Conservation (phyloP, 2,888 invertebrate species). For the Thymelicus lineola region DNA sequence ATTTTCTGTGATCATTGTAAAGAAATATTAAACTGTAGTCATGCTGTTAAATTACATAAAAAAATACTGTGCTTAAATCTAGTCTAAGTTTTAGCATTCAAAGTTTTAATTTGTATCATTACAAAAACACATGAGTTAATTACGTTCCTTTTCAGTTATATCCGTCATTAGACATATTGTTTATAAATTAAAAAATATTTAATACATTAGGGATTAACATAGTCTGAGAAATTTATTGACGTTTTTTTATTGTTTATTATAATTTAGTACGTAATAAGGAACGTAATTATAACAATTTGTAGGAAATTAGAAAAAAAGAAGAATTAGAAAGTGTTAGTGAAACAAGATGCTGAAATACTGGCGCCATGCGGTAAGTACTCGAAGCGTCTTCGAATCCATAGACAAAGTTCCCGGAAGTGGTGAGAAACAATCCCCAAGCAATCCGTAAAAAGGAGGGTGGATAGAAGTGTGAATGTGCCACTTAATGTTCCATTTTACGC, state of each 20-base stretch:
- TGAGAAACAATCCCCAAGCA: constrained; percentile 7
- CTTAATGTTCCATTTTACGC: constrained; percentile 21
- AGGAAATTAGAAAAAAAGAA: constrained; percentile 1
- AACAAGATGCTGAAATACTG: constrained; percentile 26
- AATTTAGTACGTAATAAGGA: constrained; percentile 1
- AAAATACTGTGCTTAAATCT: background rate
- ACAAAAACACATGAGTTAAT: background rate
- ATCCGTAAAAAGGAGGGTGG: constrained; percentile 2
- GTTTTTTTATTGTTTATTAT: no score
- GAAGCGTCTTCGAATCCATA: constrained; percentile 15
- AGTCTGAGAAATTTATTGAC: no score
- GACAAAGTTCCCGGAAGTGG: constrained; percentile 5
- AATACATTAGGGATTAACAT: no score
- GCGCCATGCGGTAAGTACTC: constrained; percentile 33
- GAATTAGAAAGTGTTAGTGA: constrained; percentile 10
- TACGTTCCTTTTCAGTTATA: constrained; percentile 13
- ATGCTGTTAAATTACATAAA: constrained; percentile 16
- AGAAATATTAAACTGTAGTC: background rate
- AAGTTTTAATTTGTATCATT: background rate
- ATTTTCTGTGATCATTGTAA: background rate
- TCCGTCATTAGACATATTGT: background rate
- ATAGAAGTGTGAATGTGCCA: constrained; percentile 27
- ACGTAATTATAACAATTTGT: constrained; percentile 24
- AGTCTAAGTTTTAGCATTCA: background rate
- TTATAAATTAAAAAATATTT: no score